Evolutionary conservation across 2,888 invertebrate species (phyloP), one percentile per base, ranked within the genome.

Genomic region (Abrostola tripartita): DNA sequence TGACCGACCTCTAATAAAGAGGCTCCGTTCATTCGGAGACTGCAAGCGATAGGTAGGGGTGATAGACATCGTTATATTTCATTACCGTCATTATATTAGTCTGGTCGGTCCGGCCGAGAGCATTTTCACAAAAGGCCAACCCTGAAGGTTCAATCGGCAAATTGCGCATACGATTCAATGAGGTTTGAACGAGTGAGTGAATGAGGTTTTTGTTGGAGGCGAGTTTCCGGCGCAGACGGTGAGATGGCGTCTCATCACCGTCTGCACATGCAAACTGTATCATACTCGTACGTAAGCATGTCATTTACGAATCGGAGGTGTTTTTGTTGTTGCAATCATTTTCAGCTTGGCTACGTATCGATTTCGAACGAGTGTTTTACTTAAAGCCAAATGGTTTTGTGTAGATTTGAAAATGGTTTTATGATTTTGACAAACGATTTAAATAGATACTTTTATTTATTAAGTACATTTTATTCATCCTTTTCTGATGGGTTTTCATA

Each of bases 161-260:
- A 89, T 89, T 88, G 90, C 82, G 88, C 89, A 87, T 86, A 85
- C 83, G 82, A 86, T 83, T 87, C 88, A 89, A 89, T 88, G 89
- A 86, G 84, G 87, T 85, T 79, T 82, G 83, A 83, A 84, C 81
- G 79, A 24, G 24, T 24, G 24, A 24, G 24, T 24, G 24, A 24
- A 24, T 24, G 24, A 24, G 24, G 24, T 24, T 24, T 24, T 24
- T 77, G 79, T 77, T 75, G 58, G 67, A 66, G 68, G 74, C 62
- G 72, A 79, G 81, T 78, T 83, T 88, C 88, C 88, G 85, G 81
- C 72, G 82, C 81, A 88, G 89, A 86, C 89, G 76, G 65, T 65
- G 66, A 74, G 73, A 79, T 79, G 76, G 73, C 65, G 71, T 63
- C 76, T 59, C 72, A 73, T 78, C 68, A 78, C 12, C 65, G 64